These are phyloP conservation scores for Esperia sulphurella DNA, from an alignment of 2,888 invertebrate species.

Conservation along the genomic window DNA sequence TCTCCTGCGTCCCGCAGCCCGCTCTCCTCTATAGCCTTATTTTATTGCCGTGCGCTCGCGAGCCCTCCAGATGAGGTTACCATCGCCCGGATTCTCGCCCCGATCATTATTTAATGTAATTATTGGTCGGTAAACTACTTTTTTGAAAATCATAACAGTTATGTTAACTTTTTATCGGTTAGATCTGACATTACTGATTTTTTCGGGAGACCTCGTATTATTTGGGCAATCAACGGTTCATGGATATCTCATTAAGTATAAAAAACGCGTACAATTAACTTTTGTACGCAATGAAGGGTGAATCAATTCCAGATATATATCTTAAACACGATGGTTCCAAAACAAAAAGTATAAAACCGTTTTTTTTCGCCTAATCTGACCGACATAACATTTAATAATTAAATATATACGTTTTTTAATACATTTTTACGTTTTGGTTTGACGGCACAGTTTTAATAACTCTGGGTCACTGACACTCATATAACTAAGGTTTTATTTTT, in stretches of 20 bases:
- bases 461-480: too few relatives aligned
- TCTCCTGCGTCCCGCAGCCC: conserved; percentile 16
- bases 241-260: not conserved
- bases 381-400: too few relatives aligned
- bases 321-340: too few relatives aligned
- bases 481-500: too few relatives aligned
- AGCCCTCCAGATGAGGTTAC: conserved; percentile 70
- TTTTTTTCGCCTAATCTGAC: too few relatives aligned
- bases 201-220: conserved; percentile 24
- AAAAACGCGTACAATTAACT: not conserved
- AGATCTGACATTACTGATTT: conserved; percentile 32
- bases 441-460: too few relatives aligned
- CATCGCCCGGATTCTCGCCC: conserved; percentile 56
- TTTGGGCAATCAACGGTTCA: conserved; percentile 8
- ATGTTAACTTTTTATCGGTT: conserved; percentile 49
- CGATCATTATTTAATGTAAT: conserved; percentile 74
- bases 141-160: conserved; percentile 63
- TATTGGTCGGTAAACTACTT: conserved; percentile 61
- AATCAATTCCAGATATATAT: too few relatives aligned
- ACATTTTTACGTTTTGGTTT: too few relatives aligned
- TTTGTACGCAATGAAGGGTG: too few relatives aligned
- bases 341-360: too few relatives aligned
- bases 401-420: too few relatives aligned
- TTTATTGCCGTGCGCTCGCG: conserved; percentile 60
- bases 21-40: conserved; percentile 42